Conservation (phyloP, 2,797 vertebrate species). For the Gallinago solitaria region DNA sequence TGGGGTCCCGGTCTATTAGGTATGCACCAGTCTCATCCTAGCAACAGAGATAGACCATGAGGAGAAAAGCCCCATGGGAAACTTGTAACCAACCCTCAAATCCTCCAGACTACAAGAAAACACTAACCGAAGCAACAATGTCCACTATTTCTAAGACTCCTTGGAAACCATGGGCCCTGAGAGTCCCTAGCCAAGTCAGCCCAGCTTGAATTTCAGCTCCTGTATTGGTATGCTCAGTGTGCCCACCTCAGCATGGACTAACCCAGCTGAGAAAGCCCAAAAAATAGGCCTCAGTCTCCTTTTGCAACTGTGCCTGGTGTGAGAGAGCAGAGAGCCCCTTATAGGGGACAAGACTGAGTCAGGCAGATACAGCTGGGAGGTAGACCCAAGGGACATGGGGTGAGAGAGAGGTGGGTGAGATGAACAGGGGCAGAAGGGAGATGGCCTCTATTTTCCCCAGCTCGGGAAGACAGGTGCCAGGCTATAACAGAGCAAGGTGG, state of each 20-base stretch:
- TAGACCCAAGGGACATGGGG: not conserved
- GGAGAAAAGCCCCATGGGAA: not conserved
- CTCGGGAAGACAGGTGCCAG: not conserved
- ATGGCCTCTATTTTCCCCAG: not conserved
- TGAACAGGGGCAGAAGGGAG: not conserved
- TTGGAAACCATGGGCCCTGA: not conserved
- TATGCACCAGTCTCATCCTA: slow-evolving; percentile 95
- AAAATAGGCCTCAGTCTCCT: not conserved
- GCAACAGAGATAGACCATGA: not conserved
- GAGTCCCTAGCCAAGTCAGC: not conserved
- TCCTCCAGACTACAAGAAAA: not conserved
- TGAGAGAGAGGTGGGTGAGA: not conserved
- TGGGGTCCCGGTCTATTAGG: slow-evolving; percentile 96
- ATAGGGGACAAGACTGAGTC: not conserved
- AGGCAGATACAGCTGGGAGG: not conserved
- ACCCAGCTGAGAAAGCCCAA: not conserved
- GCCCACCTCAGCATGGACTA: not conserved
- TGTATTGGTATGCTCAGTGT: not conserved
- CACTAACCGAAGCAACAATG: not conserved
- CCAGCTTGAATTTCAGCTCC: not conserved
- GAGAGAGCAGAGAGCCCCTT: not conserved
- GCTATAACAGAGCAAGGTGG: not conserved
- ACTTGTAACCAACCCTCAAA: not conserved
- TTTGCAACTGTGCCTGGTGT: not conserved
- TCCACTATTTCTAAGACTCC: not conserved